These are phyloP conservation scores for Mythimna vitellina DNA, from an alignment of 2,888 invertebrate genomes.

Conservation along the genomic window DNA sequence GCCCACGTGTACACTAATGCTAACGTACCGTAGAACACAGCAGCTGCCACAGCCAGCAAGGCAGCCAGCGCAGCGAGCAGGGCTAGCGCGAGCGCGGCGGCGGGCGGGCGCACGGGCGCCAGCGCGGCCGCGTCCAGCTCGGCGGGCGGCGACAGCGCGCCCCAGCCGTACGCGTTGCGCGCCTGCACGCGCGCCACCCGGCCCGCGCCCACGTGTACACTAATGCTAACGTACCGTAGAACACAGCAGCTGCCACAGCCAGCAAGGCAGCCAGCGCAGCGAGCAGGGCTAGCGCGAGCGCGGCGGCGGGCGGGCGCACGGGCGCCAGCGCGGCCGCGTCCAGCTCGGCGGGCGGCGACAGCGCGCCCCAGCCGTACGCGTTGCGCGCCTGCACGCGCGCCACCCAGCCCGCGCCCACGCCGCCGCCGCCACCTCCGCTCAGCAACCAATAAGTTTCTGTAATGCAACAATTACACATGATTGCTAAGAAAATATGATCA, in stretches of 20 bases:
- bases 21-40: slow-evolving; percentile 75
- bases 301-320: slow-evolving; percentile 86
- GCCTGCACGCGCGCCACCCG: too few species aligned
- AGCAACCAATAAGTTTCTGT: slow-evolving; percentile 95
- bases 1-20: too few species aligned
- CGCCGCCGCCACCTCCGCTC: slow-evolving; percentile 92
- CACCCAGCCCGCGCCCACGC: slow-evolving; percentile 92
- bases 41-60: slow-evolving; percentile 75
- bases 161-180: too few species aligned
- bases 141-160: slow-evolving; percentile 25
- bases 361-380: slow-evolving; percentile 95
- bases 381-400: slow-evolving; percentile 95
- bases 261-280: slow-evolving; percentile 83
- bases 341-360: slow-evolving; percentile 92
- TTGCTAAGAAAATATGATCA: too few species aligned
- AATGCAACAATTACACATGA: not conserved
- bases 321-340: slow-evolving; percentile 71
- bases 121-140: too few species aligned
- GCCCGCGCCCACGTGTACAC: too few species aligned
- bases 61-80: slow-evolving; percentile 89
- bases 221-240: slow-evolving; percentile 70
- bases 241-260: slow-evolving; percentile 72
- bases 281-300: slow-evolving; percentile 92
- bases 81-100: slow-evolving; percentile 56
- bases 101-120: too few species aligned